Evolutionary conservation across 2,113 vertebrate species (phyloP), one percentile per base, ranked within the genome.

Genomic region (Taxidea taxus): DNA sequence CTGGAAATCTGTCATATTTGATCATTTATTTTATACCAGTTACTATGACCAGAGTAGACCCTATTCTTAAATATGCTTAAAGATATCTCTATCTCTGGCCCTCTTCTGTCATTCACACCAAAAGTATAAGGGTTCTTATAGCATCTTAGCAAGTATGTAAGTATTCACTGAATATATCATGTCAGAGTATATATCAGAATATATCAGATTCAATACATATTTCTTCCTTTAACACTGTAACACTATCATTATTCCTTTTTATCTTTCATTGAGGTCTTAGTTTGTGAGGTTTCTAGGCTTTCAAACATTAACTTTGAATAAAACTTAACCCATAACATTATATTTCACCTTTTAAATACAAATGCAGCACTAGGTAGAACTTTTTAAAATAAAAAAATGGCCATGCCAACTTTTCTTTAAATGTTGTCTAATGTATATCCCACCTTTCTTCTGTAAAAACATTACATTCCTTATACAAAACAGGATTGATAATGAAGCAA

Each of bases 1-100:
- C n/a, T 89, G 70, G 42, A 97, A 97, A 92, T 51, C 18, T 93
- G 60, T 90, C 74, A 92, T 95, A 80, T 89, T 93, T 51, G 21
- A 75, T 81, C 37, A 75, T 56, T 95, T 95, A 77, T 83, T 97
- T 91, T 96, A 95, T 90, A 81, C 13, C 6, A 86, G 49, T 34
- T 88, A 93, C 27, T 64, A 82, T 6, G 51, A 74, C 68, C 34
- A 93, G 97, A 77, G 31, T 60, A 97, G 77, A 81, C 16, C 16
- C 10, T 91, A 78, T 93, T 97, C 58, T 96, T 97, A 51, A 70
- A 66, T 82, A 78, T 84, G 44, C 58, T 94, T 90, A 92, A 86
- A 66, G 56, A 10, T 96, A 88, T 11, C 72, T 64, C 58, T 74
- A 42, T 4, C 58, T 23, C 51, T 85, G 37, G 34, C 56, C 74